Conservation (phyloP, 1,140 invertebrate genomes). For the Drosophila parvula region DNA sequence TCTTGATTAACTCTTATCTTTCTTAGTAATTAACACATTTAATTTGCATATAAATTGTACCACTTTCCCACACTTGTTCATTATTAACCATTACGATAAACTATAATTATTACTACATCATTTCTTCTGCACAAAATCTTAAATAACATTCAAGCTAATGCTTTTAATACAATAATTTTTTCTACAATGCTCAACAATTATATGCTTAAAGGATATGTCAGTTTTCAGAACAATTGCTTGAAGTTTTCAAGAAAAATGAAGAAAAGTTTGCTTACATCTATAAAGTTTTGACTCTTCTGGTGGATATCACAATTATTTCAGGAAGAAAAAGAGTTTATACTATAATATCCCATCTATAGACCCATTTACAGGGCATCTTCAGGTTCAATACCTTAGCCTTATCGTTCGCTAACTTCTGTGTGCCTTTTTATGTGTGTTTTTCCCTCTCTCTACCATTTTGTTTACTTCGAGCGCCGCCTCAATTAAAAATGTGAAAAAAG, state of each 20-base stretch:
- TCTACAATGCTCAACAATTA: not conserved
- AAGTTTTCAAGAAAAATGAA: not conserved
- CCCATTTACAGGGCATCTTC: constrained; percentile 5
- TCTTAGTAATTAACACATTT: not conserved
- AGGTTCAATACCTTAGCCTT: not conserved
- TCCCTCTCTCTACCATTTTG: constrained; percentile 64
- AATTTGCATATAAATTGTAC: not conserved
- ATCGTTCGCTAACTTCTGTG: constrained; percentile 1
- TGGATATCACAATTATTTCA: not conserved
- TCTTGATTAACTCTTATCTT: not conserved
- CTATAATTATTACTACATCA: not conserved
- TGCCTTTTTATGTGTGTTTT: constrained; percentile 36
- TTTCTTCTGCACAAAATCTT: not conserved
- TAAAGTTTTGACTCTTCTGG: rapidly evolving
- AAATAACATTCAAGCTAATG: not conserved
- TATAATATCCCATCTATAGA: not conserved
- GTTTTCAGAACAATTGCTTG: not conserved
- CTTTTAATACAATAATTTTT: not conserved
- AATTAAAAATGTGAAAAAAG: constrained; percentile 60
- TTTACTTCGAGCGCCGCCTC: constrained; percentile 70
- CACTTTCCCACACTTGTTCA: not conserved
- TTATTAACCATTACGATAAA: not conserved
- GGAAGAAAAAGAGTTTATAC: not conserved
- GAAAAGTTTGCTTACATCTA: not conserved
- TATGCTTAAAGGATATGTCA: not conserved